Base-by-base conservation (phyloP, 1,140 invertebrate species). In the Drosophila saltans region DNA sequence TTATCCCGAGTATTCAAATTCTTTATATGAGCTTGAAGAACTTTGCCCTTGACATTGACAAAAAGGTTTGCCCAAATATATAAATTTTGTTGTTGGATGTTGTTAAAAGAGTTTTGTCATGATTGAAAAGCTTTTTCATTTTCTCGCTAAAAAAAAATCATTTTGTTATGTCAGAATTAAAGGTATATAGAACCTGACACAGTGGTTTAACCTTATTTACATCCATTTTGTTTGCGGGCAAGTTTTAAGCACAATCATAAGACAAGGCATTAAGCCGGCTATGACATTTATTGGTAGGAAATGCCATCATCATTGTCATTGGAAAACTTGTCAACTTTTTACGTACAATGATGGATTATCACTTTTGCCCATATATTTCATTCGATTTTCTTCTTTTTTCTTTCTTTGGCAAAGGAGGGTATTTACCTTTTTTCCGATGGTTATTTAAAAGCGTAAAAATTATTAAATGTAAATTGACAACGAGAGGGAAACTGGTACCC, bases 81-180 rank as follows among this genome's bases (percentile, higher is more conserved):
- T 70, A 72, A 71, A 76, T 86, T 76, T 60, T 70, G 80, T 67
- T 68, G 68, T 16, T 16, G 16, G 16, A 81, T 75, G 33, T 36
- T 36, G 6, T 66, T 63, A 76, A 56, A 73, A 81, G 88, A 88
- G 68, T 82, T 88, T 88, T 68, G 83, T 70, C 71, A 70, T 88
- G 83, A 86, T 86, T 86, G 83, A 86, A 86, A 86, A 82, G 83
- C 69, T 80, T 88, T 82, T 82, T 74, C 77, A 82, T 80, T 80
- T 80, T 74, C 73, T 66, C 75, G 24, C 45, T 26, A 8, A 16
- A 69, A 8, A 8, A 69, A 82, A 78, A 69, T 86, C 68, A 76
- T 78, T 78, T 78, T 63, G 77, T 75, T 78, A 75, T 63, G 75
- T 71, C 72, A 75, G 58, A 75, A 45, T 21, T 24, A 48, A 16